Conservation (phyloP, 2,888 invertebrate genomes). For the Hydrotaea diabolus region DNA sequence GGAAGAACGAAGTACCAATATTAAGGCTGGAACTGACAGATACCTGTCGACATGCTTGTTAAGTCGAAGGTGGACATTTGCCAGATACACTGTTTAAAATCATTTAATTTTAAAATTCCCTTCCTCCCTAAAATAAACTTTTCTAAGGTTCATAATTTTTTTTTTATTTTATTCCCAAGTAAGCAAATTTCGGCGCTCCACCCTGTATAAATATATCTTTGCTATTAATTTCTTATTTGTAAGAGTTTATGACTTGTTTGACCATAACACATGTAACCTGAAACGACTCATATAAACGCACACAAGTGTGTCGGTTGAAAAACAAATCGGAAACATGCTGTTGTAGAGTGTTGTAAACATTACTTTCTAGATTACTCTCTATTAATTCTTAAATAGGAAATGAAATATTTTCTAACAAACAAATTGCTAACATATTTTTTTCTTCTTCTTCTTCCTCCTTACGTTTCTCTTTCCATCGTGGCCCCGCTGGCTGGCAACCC, state of each 20-base stretch:
- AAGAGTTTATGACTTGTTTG: too few relatives aligned
- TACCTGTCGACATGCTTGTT: too few relatives aligned
- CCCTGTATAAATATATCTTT: not conserved
- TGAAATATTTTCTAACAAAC: conserved; percentile 48
- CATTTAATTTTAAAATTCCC: too few relatives aligned
- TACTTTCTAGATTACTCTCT: conserved; percentile 41
- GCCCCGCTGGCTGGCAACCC: too few relatives aligned
- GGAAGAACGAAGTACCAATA: too few relatives aligned
- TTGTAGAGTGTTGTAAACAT: conserved; percentile 27
- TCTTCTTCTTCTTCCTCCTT: conserved; percentile 22
- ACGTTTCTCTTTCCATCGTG: not conserved
- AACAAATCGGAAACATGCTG: not conserved
- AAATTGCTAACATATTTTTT: conserved; percentile 67
- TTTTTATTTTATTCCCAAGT: too few relatives aligned
- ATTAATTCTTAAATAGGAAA: conserved; percentile 58
- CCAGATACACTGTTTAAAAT: too few relatives aligned
- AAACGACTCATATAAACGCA: not conserved
- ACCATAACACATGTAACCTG: not conserved
- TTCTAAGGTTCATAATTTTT: too few relatives aligned
- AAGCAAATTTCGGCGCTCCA: too few relatives aligned
- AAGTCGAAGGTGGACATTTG: too few relatives aligned
- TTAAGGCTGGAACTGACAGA: too few relatives aligned
- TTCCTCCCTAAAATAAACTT: too few relatives aligned
- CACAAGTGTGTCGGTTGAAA: not conserved
- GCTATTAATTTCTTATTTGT: not conserved